Evolutionary conservation across 2,113 vertebrate species (phyloP), one percentile per base, ranked within the genome.

Genomic region (Aegithalos caudatus): DNA sequence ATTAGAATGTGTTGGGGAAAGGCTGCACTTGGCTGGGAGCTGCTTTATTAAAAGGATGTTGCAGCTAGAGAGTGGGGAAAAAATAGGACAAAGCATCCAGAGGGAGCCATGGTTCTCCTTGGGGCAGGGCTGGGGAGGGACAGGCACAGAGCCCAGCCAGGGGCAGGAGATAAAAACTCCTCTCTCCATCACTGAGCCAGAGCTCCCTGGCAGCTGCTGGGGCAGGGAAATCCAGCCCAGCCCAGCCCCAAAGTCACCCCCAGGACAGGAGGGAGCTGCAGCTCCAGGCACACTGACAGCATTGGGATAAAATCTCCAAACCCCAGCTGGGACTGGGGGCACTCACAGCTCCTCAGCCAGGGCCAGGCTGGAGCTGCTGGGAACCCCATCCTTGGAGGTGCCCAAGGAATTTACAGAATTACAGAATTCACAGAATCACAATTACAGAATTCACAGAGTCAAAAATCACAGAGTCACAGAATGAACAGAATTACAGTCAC

Each of bases 11-110:
- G 69, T 38, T 94, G 79, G 64, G 93, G 74, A 88, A 92, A 93
- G 89, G 18, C 90, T 54, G 51, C 18, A 42, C 89, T 92, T 95
- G 93, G 90, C 92, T 95, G 76, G 85, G 76, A 95, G 79, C 81
- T 87, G 91, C 81, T 95, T 94, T 94, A 93, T 96, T 94, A 95
- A 92, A 85, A 95, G 90, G 90, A 97, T 88, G 77, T 31, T 95
- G 85, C 76, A 95, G 94, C 90, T 56, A 21, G 79, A 90, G 90
- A 88, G 92, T 13, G 76, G 90, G 58, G 31, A 50, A 92, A 97
- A 97, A 92, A 94, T 94, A 96, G 95, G 93, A 69, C 94, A 94
- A 58, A 92, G 65, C 80, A 57, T 81, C 88, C 84, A 58, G 81
- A 71, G 93, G 93, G 90, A 89, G 78, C 83, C 85, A 88, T 86